phyloP scores from a whole-genome alignment of 2,113 vertebrate genomes.

The Eurystomus gularis region DNA sequence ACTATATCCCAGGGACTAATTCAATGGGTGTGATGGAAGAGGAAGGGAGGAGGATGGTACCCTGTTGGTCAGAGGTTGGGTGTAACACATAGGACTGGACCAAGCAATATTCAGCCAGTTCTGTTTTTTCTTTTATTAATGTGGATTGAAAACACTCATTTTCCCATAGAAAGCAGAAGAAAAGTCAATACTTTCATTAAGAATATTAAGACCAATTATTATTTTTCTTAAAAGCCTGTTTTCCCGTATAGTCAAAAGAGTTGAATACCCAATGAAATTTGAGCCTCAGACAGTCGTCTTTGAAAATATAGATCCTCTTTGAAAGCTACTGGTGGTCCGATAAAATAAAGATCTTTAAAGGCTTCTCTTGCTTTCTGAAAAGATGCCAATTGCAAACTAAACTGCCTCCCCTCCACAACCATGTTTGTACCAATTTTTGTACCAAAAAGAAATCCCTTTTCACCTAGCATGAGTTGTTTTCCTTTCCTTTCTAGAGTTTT shows the following conservation, averaged over 20 bases:
- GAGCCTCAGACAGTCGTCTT: background rate
- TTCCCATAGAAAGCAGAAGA: background rate
- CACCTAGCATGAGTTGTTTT: background rate
- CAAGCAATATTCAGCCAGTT: background rate
- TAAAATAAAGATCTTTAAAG: background rate
- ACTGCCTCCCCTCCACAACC: background rate
- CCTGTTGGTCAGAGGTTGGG: slow-evolving; percentile 30
- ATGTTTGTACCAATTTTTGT: background rate
- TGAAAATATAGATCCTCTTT: background rate
- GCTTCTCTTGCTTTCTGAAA: background rate
- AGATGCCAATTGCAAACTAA: background rate
- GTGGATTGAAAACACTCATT: background rate
- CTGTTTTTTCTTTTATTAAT: background rate
- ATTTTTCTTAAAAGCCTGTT: background rate
- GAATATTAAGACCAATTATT: background rate
- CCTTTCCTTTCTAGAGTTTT: background rate
- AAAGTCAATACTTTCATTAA: background rate
- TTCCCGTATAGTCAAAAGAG: rapidly evolving
- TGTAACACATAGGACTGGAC: background rate
- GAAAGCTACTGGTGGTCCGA: background rate
- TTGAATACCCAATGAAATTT: background rate
- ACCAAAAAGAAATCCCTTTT: background rate
- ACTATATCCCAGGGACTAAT: slow-evolving; percentile 59
- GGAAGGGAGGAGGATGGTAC: slow-evolving; percentile 54
- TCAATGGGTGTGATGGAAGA: slow-evolving; percentile 60